Percentiles rank a stretch among this genome's conserved stretches.
phyloP scores from a whole-genome alignment of 2,113 vertebrate genomes.

The Rhagologus leucostigma region DNA sequence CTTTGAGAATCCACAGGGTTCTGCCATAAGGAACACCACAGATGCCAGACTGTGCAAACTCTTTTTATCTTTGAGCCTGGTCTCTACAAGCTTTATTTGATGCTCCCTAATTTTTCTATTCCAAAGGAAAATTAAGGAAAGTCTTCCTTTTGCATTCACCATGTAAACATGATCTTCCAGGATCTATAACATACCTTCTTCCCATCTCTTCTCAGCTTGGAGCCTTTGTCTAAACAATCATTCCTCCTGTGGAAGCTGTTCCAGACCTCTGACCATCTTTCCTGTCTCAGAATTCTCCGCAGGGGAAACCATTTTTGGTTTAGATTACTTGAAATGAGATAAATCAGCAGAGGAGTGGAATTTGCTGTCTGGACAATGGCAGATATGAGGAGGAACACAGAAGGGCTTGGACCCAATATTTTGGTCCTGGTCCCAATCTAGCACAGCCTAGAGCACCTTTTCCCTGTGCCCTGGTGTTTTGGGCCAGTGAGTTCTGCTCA shows the following conservation, averaged over 20 bases:
- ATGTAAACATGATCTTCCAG: neutral
- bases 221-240: neutral
- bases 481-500: neutral
- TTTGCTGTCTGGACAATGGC: neutral
- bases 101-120: neutral
- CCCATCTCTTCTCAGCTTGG: neutral
- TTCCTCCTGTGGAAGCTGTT: neutral
- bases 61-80: neutral
- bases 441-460: neutral
- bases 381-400: neutral
- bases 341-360: neutral
- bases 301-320: neutral
- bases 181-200: neutral
- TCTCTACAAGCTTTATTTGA: neutral
- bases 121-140: neutral
- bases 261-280: neutral
- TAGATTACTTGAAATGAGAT: neutral
- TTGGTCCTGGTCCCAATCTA: neutral
- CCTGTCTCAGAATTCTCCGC: neutral
- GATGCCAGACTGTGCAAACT: neutral
- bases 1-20: accelerated
- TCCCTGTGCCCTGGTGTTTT: neutral
- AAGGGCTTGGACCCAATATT: neutral
- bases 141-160: neutral
- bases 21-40: neutral